These are phyloP conservation scores for Semaprochilodus insignis DNA, from an alignment of 2,797 vertebrate genomes.

Conservation along the genomic window DNA sequence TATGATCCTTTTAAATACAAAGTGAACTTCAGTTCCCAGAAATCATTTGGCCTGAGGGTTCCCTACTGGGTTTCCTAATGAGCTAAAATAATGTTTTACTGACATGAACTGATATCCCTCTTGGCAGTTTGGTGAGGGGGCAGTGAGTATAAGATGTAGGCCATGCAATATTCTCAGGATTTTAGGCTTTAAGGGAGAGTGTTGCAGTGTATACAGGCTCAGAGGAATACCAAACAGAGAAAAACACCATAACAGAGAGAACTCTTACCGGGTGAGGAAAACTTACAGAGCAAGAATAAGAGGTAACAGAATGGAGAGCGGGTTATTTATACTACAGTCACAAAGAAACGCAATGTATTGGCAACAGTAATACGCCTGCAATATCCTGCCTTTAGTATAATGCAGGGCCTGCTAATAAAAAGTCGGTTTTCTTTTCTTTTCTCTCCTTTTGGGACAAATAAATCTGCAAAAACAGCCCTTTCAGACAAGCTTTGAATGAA, in stretches of 20 bases:
- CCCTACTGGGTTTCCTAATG: no score
- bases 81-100: no score
- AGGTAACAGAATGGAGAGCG: not conserved
- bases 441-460: not conserved
- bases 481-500: not conserved
- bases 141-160: not conserved
- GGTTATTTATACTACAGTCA: not conserved
- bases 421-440: no score
- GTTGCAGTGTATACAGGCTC: no score
- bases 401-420: not conserved
- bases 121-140: no score
- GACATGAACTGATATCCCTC: no score
- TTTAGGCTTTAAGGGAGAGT: not conserved
- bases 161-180: not conserved
- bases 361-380: not conserved
- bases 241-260: not conserved
- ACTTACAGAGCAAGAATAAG: not conserved
- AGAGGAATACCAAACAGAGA: not conserved
- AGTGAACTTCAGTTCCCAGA: no score
- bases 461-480: not conserved
- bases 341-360: not conserved
- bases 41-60: no score
- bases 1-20: no score
- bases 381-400: not conserved
- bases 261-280: not conserved